phyloP scores from a whole-genome alignment of 2,113 vertebrate species.

The Syrmaticus mikado region DNA sequence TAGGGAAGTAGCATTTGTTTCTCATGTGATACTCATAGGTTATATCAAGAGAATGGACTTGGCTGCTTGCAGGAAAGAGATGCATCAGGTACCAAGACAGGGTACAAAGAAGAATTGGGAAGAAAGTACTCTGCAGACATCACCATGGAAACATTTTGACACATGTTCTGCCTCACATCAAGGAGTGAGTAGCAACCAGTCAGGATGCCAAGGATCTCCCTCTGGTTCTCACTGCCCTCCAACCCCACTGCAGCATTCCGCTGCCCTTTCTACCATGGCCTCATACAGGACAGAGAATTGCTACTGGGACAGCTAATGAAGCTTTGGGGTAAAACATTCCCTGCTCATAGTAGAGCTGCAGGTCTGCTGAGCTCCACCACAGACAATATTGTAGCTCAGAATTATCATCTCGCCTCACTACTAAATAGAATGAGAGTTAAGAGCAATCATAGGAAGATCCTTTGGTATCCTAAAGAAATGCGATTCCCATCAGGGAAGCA shows the following conservation, averaged over 20 bases:
- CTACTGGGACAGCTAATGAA: fast-evolving
- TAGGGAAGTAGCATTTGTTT: neutral
- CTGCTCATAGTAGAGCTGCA: fast-evolving
- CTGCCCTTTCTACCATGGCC: neutral
- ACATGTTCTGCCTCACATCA: neutral
- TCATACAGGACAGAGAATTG: fast-evolving
- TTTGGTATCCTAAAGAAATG: neutral
- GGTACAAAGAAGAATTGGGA: neutral
- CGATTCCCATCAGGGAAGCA: neutral
- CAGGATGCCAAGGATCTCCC: neutral
- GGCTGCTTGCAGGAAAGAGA: neutral
- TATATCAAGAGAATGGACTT: neutral
- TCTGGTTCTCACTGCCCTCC: neutral
- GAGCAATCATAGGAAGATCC: neutral
- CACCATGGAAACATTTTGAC: neutral
- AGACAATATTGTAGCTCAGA: neutral
- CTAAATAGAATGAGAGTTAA: neutral
- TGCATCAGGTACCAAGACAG: neutral
- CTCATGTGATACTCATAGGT: fast-evolving
- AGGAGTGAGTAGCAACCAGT: neutral
- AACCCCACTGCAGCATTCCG: neutral
- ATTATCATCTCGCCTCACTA: fast-evolving
- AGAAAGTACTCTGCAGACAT: neutral
- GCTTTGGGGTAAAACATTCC: neutral
- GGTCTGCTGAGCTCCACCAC: neutral